A percentile compares a stretch with the other conserved stretches of the same genome.
These are phyloP conservation scores for Rhincodon typus DNA, from an alignment of 2,797 vertebrate species.

Conservation along the genomic window DNA sequence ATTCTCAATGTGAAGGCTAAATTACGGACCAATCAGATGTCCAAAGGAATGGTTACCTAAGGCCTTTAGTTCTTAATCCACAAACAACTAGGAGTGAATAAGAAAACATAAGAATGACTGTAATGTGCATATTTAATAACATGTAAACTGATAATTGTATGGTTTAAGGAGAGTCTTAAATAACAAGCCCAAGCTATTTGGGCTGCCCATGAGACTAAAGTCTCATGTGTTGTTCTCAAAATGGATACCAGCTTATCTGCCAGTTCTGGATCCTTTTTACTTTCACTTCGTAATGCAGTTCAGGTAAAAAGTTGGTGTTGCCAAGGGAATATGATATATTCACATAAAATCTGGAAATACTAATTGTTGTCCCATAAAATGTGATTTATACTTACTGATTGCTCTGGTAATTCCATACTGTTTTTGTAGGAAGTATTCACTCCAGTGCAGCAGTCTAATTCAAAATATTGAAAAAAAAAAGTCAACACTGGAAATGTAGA, in stretches of 20 bases:
- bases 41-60: not conserved
- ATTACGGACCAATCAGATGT: not conserved
- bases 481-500: not conserved
- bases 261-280: not conserved
- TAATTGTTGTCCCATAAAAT: not conserved
- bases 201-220: not conserved
- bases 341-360: not conserved
- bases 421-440: not conserved
- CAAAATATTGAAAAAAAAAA: not conserved
- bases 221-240: not conserved
- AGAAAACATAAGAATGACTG: not conserved
- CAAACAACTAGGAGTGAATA: not conserved
- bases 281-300: not conserved
- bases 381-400: not conserved
- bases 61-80: not conserved
- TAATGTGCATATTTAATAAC: not conserved
- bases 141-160: not conserved
- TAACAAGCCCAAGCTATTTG: not conserved
- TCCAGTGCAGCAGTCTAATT: conserved; percentile 16
- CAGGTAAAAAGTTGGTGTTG: not conserved
- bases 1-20: not conserved
- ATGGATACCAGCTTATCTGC: not conserved
- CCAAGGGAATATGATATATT: not conserved
- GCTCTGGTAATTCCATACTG: conserved; percentile 11
- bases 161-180: not conserved